These are phyloP conservation scores for Agapornis roseicollis DNA, from an alignment of 2,113 vertebrate genomes.

Conservation along the genomic window DNA sequence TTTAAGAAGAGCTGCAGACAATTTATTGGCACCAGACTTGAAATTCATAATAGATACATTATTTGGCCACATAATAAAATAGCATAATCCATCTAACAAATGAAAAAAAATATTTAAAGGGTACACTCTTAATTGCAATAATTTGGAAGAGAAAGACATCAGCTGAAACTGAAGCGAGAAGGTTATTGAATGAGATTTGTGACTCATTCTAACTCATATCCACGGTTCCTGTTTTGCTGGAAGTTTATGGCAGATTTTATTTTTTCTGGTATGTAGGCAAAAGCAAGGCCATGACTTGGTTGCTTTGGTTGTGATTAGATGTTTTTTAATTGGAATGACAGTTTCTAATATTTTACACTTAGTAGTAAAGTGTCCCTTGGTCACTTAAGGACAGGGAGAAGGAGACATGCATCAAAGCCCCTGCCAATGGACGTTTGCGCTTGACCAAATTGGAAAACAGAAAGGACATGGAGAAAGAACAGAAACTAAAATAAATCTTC, in stretches of 20 bases:
- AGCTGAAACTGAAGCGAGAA: slow-evolving; percentile 54
- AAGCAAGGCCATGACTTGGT: neutral
- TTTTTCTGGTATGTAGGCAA: neutral
- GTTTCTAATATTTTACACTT: neutral
- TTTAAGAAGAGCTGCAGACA: slow-evolving; percentile 16
- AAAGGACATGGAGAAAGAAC: neutral
- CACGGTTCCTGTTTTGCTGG: neutral
- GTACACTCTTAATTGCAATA: slow-evolving; percentile 59
- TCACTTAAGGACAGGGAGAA: neutral
- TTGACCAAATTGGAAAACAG: neutral
- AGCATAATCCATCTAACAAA: slow-evolving; percentile 67
- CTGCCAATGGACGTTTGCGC: neutral
- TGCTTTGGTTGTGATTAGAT: neutral
- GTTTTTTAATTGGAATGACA: neutral
- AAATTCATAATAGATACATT: slow-evolving; percentile 58
- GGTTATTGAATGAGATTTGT: slow-evolving; percentile 42
- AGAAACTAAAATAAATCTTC: neutral
- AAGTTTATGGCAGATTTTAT: neutral
- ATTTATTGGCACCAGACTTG: slow-evolving; percentile 52
- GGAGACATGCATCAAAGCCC: neutral
- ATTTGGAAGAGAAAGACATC: slow-evolving; percentile 55
- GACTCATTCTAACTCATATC: neutral
- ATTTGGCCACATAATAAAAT: slow-evolving; percentile 59
- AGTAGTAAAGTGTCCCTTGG: neutral
- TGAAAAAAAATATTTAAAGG: slow-evolving; percentile 56